Percentiles rank a stretch among this genome's conserved stretches.
phyloP scores from a whole-genome alignment of 2,113 vertebrate genomes.

The Stictonetta naevosa region DNA sequence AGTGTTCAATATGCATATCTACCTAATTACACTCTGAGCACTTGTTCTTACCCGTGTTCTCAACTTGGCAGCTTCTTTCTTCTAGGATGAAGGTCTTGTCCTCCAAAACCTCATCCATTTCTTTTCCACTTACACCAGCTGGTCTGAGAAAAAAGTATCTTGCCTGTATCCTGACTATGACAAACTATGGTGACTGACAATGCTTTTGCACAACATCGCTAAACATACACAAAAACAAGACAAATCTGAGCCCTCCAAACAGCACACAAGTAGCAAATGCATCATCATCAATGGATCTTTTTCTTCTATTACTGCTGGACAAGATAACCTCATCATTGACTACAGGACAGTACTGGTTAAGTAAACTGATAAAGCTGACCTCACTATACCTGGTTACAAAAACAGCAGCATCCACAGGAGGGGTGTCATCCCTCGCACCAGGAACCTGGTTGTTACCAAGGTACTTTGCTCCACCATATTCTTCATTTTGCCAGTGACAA shows the following conservation, averaged over 20 bases:
- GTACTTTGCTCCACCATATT: slow-evolving; percentile 87
- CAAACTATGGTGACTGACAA: background rate
- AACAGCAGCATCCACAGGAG: slow-evolving; percentile 91
- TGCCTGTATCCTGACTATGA: background rate
- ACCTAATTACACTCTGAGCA: background rate
- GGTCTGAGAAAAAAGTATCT: background rate
- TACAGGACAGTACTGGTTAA: background rate
- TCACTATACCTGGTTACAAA: slow-evolving; percentile 91
- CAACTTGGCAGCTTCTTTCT: background rate
- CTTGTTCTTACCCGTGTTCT: background rate
- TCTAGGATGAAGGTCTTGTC: background rate
- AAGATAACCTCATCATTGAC: background rate
- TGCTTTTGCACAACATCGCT: background rate
- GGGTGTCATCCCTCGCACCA: slow-evolving; percentile 86
- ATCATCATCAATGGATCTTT: background rate
- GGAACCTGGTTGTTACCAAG: slow-evolving; percentile 92
- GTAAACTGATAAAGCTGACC: background rate
- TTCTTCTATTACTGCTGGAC: background rate
- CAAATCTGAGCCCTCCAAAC: background rate
- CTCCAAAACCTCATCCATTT: background rate
- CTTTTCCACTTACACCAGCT: background rate
- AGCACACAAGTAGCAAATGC: background rate
- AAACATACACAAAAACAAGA: background rate
- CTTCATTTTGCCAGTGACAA: slow-evolving; percentile 96
- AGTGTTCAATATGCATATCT: background rate